A percentile compares a stretch with the other conserved stretches of the same genome.
phyloP scores from a whole-genome alignment of 35 echinoderm and acorn worm species.

The Patiria miniata region DNA sequence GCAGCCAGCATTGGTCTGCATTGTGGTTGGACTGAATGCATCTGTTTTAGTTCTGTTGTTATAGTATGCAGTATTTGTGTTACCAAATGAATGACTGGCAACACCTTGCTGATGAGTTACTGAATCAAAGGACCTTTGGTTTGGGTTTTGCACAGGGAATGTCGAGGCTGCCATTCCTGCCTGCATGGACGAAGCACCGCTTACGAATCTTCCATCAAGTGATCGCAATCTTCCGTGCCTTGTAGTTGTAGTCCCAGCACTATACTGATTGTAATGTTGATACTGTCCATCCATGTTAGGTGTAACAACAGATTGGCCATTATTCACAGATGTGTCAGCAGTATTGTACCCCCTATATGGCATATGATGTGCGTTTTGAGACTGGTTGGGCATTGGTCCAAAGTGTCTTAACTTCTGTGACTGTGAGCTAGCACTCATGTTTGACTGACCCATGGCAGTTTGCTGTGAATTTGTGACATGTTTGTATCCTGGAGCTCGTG shows the following conservation, averaged over 20 bases:
- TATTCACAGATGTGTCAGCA: slow-evolving; percentile 26
- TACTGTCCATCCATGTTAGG: slow-evolving; percentile 18
- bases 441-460: slow-evolving; percentile 16
- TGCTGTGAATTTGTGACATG: neutral
- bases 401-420: slow-evolving; percentile 62
- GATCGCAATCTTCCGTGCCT: neutral
- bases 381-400: slow-evolving; percentile 62
- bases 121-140: slow-evolving; percentile 27
- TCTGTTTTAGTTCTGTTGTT: slow-evolving; percentile 48
- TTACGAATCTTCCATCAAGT: slow-evolving; percentile 16
- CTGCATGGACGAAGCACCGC: slow-evolving; percentile 3
- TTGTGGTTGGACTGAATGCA: neutral
- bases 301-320: neutral
- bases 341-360: neutral
- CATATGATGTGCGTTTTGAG: neutral
- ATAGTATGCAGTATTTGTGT: neutral
- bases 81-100: neutral
- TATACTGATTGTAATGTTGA: neutral
- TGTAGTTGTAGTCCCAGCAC: neutral
- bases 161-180: neutral
- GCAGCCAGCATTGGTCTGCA: neutral
- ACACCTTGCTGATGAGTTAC: neutral
- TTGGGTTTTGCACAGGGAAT: slow-evolving; percentile 9
- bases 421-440: slow-evolving; percentile 20
- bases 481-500: slow-evolving; percentile 24